These are phyloP conservation scores for Macrophya annulata DNA, from an alignment of 2,888 invertebrate genomes.

Conservation along the genomic window DNA sequence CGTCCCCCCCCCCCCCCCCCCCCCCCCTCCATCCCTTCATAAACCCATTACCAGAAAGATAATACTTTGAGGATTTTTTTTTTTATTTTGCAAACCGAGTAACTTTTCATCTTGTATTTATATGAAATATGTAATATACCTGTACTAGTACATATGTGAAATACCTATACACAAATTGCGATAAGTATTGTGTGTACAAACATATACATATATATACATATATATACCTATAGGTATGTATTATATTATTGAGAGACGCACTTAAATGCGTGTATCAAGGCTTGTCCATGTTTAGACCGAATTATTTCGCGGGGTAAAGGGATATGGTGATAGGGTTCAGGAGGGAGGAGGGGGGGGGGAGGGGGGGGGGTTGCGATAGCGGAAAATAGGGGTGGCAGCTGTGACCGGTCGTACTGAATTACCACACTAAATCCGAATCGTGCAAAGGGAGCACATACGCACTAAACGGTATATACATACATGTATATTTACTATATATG, in stretches of 20 bases:
- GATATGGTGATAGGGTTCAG: not conserved
- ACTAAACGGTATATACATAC: slow-evolving; percentile 1
- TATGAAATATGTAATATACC: too few relatives aligned
- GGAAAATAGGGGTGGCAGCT: slow-evolving; percentile 46
- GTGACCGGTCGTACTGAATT: slow-evolving; percentile 35
- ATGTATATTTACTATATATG: not conserved
- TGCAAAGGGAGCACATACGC: not conserved
- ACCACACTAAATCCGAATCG: slow-evolving; percentile 33
- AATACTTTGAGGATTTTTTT: not conserved
- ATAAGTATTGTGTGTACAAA: too few relatives aligned
- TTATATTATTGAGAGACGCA: not conserved
- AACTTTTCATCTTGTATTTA: too few relatives aligned
- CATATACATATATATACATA: too few relatives aligned
- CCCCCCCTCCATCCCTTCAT: not conserved
- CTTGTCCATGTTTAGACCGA: not conserved
- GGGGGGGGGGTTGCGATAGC: slow-evolving; percentile 17
- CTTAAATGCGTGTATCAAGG: not conserved
- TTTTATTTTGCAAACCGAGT: too few relatives aligned
- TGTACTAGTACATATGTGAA: too few relatives aligned
- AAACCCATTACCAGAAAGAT: not conserved
- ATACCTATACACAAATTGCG: too few relatives aligned
- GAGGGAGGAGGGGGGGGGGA: not conserved
- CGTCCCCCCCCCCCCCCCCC: not conserved
- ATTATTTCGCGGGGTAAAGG: not conserved
- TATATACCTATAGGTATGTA: not conserved